Base-by-base conservation (phyloP, 2,888 invertebrate species). In the Plebejus argus region DNA sequence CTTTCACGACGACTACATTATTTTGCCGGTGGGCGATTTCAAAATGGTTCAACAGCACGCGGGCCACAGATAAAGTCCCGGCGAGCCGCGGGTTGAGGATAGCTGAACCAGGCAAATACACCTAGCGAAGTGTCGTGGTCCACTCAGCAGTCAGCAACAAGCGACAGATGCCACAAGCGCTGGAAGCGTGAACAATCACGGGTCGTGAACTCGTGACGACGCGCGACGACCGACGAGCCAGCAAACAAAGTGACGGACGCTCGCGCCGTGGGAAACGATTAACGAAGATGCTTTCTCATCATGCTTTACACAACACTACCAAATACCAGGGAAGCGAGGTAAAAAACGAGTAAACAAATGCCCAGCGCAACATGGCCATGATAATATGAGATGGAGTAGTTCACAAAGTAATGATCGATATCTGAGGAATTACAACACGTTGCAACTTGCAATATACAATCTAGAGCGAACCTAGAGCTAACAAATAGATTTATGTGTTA, bases 151-250 rank as follows among this genome's bases (percentile, higher is more conserved):
- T 15, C 15, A 66, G 66, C 66, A 28, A 18, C 66, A 18, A 33
- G 61, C 66, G 66, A 33, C 66, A 28, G 28, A 66, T 66, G 66
- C 18, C 66, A 28, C 66, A 66, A 66, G 28, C 28, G 66, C 66
- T 66, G 66, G 66, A 66, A 33, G 66, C 66, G 66, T 66, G 66
- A 66, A 66, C 20, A 33, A 66, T 66, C 66, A 33, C 28, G 28
- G 66, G 66, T 66, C 66, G 12, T 66, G 66, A 66, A 66, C 66
- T 66, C 66, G 66, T 66, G 66, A 66, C 66, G 66, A 66, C 66
- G 28, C 10, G 61, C 61, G 61, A 10, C 5, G 23, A 18, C 12
- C 53, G 53, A 53, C 28, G 66, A 28, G 23, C 66, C 66, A 33
- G 66, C 66, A 66, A 66, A 66, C 66, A 66, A 66, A 66, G 66